phyloP scores from a whole-genome alignment of 2,888 invertebrate species.

The Dasypogon diadema region DNA sequence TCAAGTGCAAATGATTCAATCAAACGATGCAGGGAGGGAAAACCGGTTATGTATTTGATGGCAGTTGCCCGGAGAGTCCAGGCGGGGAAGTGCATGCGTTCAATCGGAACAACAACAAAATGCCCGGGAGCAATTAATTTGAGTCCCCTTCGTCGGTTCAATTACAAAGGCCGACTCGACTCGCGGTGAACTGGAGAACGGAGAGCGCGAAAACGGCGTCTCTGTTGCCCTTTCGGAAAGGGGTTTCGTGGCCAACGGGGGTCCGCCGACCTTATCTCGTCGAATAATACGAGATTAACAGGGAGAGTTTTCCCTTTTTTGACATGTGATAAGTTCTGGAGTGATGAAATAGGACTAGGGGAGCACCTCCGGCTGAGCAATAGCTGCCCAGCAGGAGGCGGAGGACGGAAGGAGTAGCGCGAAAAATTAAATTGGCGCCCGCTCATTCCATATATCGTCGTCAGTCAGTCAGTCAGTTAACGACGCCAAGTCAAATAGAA shows the following conservation, averaged over 20 bases:
- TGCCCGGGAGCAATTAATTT: background rate
- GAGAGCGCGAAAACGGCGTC: slow-evolving; percentile 33
- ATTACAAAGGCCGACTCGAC: background rate
- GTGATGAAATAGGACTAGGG: slow-evolving; percentile 34
- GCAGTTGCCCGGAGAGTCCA: slow-evolving; percentile 1
- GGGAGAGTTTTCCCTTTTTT: slow-evolving; percentile 36
- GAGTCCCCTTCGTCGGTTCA: slow-evolving; percentile 4
- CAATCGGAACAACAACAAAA: slow-evolving; percentile 3
- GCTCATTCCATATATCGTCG: slow-evolving; percentile 47
- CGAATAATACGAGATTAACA: slow-evolving; percentile 36
- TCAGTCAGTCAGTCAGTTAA: slow-evolving; percentile 55
- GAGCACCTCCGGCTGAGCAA: background rate
- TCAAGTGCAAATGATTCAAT: slow-evolving; percentile 42
- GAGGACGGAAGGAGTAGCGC: slow-evolving; percentile 41
- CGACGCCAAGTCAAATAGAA: slow-evolving; percentile 58
- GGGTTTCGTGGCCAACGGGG: background rate
- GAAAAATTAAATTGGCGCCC: slow-evolving; percentile 51
- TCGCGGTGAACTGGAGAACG: background rate
- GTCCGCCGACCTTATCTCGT: background rate
- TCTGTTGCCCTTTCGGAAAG: slow-evolving; percentile 10
- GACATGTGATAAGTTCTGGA: slow-evolving; percentile 43
- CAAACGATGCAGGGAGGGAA: background rate
- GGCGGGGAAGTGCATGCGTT: slow-evolving; percentile 5
- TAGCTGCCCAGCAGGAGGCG: background rate
- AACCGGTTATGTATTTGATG: slow-evolving; percentile 24